phyloP scores from a whole-genome alignment of 2,888 invertebrate genomes.

The Lumbricus terrestris region DNA sequence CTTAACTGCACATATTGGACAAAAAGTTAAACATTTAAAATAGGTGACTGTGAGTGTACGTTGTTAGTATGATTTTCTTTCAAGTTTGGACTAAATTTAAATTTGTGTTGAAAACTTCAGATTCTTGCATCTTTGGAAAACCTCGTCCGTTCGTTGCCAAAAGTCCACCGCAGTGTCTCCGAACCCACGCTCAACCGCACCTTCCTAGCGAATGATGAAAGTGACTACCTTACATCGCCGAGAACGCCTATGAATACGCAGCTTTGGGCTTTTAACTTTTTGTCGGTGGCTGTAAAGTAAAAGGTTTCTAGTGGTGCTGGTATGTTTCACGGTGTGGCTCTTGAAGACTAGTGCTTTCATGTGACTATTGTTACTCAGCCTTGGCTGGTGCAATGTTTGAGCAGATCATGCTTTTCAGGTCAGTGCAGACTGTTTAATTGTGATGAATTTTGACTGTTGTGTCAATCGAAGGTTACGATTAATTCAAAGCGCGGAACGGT shows the following conservation, averaged over 20 bases:
- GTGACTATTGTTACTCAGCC: neutral
- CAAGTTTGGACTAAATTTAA: neutral
- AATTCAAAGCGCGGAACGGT: neutral
- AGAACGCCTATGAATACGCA: slow-evolving; percentile 74
- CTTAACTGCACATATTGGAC: neutral
- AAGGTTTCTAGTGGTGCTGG: neutral
- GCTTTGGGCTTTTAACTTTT: slow-evolving; percentile 15
- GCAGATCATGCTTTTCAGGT: neutral
- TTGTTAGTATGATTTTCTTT: neutral
- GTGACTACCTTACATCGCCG: slow-evolving; percentile 75
- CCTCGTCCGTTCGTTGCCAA: slow-evolving; percentile 83
- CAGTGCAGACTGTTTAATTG: neutral
- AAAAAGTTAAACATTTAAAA: neutral
- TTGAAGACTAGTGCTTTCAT: neutral
- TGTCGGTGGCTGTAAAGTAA: neutral
- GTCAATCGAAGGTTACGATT: neutral
- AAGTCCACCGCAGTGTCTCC: slow-evolving; percentile 82
- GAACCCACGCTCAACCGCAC: slow-evolving; percentile 83
- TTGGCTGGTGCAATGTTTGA: neutral
- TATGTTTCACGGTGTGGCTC: neutral
- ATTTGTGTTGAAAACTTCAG: slow-evolving; percentile 51
- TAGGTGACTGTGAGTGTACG: neutral
- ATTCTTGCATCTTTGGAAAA: slow-evolving; percentile 84
- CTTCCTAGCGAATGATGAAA: slow-evolving; percentile 75
- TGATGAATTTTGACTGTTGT: neutral